Evolutionary conservation across 2,113 vertebrate species (phyloP).

Genomic region (Xenopus borealis): DNA sequence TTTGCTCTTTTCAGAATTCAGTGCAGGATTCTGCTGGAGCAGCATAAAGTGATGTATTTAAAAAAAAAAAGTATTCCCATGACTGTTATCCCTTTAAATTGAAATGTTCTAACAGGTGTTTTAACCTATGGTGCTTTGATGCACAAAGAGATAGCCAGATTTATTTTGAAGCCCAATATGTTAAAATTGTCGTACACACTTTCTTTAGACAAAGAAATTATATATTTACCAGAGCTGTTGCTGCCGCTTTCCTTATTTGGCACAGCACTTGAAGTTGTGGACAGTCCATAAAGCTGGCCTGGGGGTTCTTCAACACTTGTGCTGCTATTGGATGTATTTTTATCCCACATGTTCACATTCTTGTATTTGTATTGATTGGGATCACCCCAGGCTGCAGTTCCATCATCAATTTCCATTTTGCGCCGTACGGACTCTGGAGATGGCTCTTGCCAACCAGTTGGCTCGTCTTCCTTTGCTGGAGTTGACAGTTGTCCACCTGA

Average conservation of each 20-base stretch:
- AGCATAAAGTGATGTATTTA: no score
- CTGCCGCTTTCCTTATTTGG: conserved; percentile 76
- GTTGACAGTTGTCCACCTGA: conserved; percentile 81
- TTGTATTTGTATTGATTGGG: conserved; percentile 83
- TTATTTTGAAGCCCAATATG: no score
- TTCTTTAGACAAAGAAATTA: not conserved
- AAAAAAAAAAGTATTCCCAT: no score
- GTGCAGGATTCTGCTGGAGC: no score
- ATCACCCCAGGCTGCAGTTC: conserved; percentile 95
- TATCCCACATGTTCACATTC: conserved; percentile 92
- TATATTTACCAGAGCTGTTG: conserved; percentile 68
- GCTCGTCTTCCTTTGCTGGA: conserved; percentile 76
- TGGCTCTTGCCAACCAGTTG: conserved; percentile 94
- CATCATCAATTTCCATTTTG: conserved; percentile 95
- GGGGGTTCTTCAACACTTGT: conserved; percentile 74
- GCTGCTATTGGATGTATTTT: conserved; percentile 67
- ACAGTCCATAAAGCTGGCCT: conserved; percentile 63
- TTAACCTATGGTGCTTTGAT: no score
- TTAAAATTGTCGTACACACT: no score
- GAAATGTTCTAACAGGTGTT: no score
- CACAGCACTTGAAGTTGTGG: conserved; percentile 66
- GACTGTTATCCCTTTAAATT: no score
- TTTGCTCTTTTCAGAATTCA: no score
- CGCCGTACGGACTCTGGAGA: conserved; percentile 92
- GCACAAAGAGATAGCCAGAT: no score